Evolutionary conservation across 1,140 invertebrate genomes (phyloP).

Genomic region (Panagrolaimus sp.): DNA sequence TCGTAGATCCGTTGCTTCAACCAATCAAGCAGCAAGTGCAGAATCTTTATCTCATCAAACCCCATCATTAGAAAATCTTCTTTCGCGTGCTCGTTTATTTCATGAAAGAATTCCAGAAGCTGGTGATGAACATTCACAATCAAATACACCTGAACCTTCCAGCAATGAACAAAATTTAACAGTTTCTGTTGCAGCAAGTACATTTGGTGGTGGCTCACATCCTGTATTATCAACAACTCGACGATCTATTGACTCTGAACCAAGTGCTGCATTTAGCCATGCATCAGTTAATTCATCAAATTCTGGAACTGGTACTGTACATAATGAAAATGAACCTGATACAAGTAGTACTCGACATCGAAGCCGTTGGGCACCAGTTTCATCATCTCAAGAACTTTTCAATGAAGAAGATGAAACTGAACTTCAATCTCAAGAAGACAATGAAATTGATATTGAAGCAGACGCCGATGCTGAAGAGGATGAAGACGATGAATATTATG

Average conservation of each 20-base stretch:
- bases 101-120: constrained; percentile 35
- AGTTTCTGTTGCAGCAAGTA: constrained; percentile 17
- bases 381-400: constrained; percentile 8
- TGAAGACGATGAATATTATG: background rate
- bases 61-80: constrained; percentile 52
- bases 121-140: constrained; percentile 1
- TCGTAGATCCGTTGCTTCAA: constrained; percentile 34
- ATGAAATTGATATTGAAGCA: constrained; percentile 13
- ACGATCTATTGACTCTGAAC: background rate
- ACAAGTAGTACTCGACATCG: background rate
- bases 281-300: constrained; percentile 13
- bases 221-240: constrained; percentile 21
- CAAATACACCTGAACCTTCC: constrained; percentile 2
- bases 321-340: background rate
- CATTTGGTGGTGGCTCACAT: constrained; percentile 32
- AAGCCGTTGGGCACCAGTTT: background rate
- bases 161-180: background rate
- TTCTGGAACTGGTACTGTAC: background rate
- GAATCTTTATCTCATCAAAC: constrained; percentile 53
- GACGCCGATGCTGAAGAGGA: constrained; percentile 17
- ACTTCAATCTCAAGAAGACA: constrained; percentile 14
- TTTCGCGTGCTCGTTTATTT: constrained; percentile 37
- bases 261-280: background rate
- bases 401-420: constrained; percentile 12
- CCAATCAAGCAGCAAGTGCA: constrained; percentile 47